Percentiles rank a stretch among this genome's conserved stretches.
phyloP scores from a whole-genome alignment of 2,797 vertebrate species.

The Thamnophis elegans region DNA sequence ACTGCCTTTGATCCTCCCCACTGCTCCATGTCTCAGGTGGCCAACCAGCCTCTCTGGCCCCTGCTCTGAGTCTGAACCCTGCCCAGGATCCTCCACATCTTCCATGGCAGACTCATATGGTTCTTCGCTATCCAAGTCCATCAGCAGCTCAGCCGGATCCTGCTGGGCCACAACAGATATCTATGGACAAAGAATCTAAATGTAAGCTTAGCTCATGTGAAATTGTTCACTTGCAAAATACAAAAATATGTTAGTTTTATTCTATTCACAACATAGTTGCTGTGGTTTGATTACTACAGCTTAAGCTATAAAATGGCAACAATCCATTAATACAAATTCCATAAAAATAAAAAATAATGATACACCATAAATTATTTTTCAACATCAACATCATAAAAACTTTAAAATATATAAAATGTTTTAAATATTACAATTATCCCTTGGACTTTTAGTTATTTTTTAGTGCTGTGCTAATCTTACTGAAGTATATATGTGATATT shows the following conservation, averaged over 20 bases:
- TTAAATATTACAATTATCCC: conserved; percentile 58
- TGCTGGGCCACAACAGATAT: too few relatives aligned
- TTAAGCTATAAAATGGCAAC: conserved; percentile 48
- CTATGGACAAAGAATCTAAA: conserved; percentile 6
- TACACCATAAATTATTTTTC: conserved; percentile 60
- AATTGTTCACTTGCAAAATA: conserved; percentile 32
- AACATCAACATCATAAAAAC: conserved; percentile 59
- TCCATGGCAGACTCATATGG: too few relatives aligned
- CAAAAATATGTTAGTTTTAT: conserved; percentile 52
- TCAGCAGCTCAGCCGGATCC: too few relatives aligned
- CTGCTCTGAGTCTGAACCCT: too few relatives aligned
- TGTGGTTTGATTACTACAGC: conserved; percentile 46
- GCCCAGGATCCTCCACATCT: too few relatives aligned
- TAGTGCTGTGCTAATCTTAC: conserved; percentile 67
- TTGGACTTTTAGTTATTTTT: conserved; percentile 58
- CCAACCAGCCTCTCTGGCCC: too few relatives aligned
- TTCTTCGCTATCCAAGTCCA: too few relatives aligned
- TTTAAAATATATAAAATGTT: conserved; percentile 68
- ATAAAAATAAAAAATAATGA: conserved; percentile 60
- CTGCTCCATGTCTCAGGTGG: too few relatives aligned
- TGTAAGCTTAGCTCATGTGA: conserved; percentile 3
- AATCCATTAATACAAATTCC: conserved; percentile 65
- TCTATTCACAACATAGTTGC: conserved; percentile 53
- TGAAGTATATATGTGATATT: conserved; percentile 69
- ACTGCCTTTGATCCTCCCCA: too few relatives aligned